A percentile compares a stretch with the other conserved stretches of the same genome.
These are phyloP conservation scores for Craniophora ligustri DNA, from an alignment of 2,888 invertebrate species.

Conservation along the genomic window DNA sequence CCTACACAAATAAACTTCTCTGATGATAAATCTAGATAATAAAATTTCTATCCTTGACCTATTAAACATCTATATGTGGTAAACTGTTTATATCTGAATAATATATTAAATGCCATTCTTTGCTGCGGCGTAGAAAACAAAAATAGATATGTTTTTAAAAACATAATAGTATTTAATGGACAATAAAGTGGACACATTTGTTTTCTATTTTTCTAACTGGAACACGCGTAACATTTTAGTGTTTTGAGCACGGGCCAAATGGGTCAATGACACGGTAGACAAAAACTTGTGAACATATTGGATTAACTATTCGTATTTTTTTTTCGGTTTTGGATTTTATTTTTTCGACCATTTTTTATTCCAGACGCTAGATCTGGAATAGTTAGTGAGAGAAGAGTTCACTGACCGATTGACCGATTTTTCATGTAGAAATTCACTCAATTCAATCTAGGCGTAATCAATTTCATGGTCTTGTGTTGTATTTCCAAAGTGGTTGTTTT, in stretches of 20 bases:
- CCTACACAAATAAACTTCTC: not conserved
- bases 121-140: not conserved
- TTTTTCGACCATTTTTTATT: conserved; percentile 25
- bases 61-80: not conserved
- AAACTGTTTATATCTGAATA: not conserved
- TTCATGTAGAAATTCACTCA: conserved; percentile 14
- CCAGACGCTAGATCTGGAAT: conserved; percentile 5
- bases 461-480: too few species aligned
- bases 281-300: conserved; percentile 59
- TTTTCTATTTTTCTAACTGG: conserved; percentile 57
- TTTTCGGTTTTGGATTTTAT: conserved; percentile 28
- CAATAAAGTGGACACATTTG: conserved; percentile 32
- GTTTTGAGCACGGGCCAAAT: conserved; percentile 74
- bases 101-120: not conserved
- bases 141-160: not conserved
- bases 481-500: too few species aligned
- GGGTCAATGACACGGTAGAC: conserved; percentile 71
- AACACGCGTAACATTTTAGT: conserved; percentile 60
- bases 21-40: not conserved
- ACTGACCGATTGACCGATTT: conserved; percentile 37
- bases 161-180: conserved; percentile 30
- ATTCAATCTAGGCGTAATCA: too few species aligned
- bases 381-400: conserved; percentile 13
- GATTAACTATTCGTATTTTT: conserved; percentile 49
- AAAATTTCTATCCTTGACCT: not conserved